Conservation (phyloP, 2,888 invertebrate genomes). For the Aspidiotus rigidus region DNA sequence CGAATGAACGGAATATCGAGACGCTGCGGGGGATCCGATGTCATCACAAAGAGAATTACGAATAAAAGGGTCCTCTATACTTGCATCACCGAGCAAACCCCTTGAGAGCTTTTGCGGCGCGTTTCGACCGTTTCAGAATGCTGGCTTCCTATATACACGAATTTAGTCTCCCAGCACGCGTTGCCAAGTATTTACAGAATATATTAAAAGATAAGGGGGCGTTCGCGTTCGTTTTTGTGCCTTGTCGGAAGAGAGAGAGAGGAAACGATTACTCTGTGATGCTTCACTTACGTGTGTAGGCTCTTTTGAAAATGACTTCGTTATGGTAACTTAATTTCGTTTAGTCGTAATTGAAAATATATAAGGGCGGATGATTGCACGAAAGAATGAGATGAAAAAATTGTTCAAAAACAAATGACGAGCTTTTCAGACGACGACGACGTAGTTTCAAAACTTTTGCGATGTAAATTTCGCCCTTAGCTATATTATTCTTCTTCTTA, state of each 20-base stretch:
- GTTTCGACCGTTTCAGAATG: constrained; percentile 23
- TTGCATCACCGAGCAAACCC: constrained; percentile 30
- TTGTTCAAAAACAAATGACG: background rate
- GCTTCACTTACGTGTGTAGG: constrained; percentile 22
- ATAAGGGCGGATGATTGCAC: background rate
- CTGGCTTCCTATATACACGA: constrained; percentile 19
- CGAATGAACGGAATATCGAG: constrained; percentile 21
- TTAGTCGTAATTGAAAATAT: constrained; percentile 6
- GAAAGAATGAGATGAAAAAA: background rate
- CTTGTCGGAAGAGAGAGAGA: constrained; percentile 6
- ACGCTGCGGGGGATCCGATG: constrained; percentile 32
- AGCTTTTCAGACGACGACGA: too few species aligned
- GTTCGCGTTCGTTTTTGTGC: constrained; percentile 16
- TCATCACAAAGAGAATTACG: constrained; percentile 32
- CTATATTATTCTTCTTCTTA: too few species aligned
- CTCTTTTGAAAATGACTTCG: constrained; percentile 26
- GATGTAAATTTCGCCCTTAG: too few species aligned
- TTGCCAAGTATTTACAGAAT: constrained; percentile 18
- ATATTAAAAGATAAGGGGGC: constrained; percentile 29
- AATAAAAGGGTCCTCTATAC: constrained; percentile 28
- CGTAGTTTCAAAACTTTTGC: too few species aligned
- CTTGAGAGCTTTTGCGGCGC: constrained; percentile 34
- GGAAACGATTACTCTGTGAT: constrained; percentile 13
- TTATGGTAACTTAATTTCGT: constrained; percentile 30
- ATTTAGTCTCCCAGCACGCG: constrained; percentile 7